A percentile compares a stretch with the other conserved stretches of the same genome.
phyloP scores from a whole-genome alignment of 2,888 invertebrate genomes.

The Andrena haemorrhoa region DNA sequence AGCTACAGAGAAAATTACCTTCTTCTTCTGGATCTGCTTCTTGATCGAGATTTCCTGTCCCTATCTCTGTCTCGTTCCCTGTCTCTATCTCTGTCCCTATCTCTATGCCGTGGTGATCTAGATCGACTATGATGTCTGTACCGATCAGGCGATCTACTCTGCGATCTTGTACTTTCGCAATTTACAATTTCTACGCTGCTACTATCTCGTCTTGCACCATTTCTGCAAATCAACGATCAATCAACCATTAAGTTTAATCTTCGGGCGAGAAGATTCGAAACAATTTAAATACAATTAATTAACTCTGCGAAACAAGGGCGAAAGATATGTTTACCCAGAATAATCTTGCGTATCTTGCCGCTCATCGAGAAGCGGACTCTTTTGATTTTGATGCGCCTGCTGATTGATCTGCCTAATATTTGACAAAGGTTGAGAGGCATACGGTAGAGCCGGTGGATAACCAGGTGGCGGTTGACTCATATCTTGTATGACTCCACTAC shows the following conservation, averaged over 20 bases:
- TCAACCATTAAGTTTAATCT: conserved; percentile 10
- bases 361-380: conserved; percentile 82
- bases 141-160: conserved; percentile 83
- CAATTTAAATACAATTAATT: neutral
- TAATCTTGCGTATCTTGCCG: conserved; percentile 79
- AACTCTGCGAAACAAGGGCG: neutral
- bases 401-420: conserved; percentile 77
- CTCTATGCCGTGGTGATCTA: conserved; percentile 82
- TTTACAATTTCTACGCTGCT: conserved; percentile 84
- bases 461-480: conserved; percentile 87
- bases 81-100: conserved; percentile 82
- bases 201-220: conserved; percentile 78
- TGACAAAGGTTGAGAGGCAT: conserved; percentile 79
- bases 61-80: conserved; percentile 79
- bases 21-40: conserved; percentile 84
- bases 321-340: conserved; percentile 67
- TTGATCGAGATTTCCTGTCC: conserved; percentile 83
- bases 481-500: conserved; percentile 81
- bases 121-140: conserved; percentile 83
- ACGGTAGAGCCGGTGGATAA: conserved; percentile 84
- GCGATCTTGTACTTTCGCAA: conserved; percentile 82
- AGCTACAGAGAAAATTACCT: conserved; percentile 72
- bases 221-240: conserved; percentile 44
- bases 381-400: conserved; percentile 76
- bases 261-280: neutral